Percentiles rank a stretch among this genome's conserved stretches.
phyloP scores from a whole-genome alignment of 2,113 vertebrate species.

The Aegypius monachus region DNA sequence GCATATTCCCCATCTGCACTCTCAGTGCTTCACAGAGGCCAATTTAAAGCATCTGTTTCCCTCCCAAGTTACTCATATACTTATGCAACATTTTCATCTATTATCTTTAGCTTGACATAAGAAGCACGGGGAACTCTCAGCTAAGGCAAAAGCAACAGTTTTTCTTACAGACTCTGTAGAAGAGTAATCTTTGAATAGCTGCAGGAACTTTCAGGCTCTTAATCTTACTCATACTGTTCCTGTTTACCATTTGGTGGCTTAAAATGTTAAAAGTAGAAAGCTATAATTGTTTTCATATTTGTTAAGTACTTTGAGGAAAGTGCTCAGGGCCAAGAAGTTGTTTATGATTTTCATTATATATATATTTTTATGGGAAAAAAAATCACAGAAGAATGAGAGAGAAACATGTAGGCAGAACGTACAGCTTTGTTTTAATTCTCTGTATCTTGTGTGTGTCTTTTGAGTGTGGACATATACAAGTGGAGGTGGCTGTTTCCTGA shows the following conservation, averaged over 20 bases:
- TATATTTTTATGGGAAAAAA: neutral
- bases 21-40: neutral
- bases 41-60: slow-evolving; percentile 29
- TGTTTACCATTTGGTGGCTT: neutral
- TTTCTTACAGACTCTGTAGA: neutral
- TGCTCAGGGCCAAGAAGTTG: neutral
- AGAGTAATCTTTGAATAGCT: slow-evolving; percentile 6
- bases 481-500: neutral
- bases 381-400: neutral
- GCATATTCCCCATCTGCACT: neutral
- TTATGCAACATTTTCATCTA: neutral
- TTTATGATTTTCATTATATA: neutral
- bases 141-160: slow-evolving; percentile 24
- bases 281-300: neutral
- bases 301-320: neutral
- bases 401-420: neutral
- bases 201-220: neutral
- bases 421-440: neutral
- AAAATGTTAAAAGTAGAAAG: neutral
- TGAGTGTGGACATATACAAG: neutral
- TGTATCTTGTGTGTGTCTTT: neutral
- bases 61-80: neutral
- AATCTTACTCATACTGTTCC: neutral
- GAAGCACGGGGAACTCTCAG: neutral
- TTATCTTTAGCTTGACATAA: slow-evolving; percentile 33